Percentiles rank a stretch among this genome's conserved stretches.
Conservation (phyloP, 2,888 invertebrate genomes). For the Acleris emargana region DNA sequence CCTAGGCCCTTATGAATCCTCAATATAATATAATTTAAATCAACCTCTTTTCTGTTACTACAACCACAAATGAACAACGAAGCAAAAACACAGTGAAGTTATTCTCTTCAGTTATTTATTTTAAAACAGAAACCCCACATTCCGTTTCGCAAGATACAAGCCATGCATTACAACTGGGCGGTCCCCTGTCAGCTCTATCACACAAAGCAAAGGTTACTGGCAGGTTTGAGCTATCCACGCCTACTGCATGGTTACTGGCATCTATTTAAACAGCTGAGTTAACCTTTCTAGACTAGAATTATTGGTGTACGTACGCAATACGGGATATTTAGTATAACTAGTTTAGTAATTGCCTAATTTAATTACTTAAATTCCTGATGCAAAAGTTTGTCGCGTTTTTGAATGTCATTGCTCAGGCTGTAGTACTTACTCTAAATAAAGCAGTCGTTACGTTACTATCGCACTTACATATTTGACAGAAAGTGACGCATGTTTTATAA, state of each 20-base stretch:
- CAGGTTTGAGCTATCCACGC: slow-evolving; percentile 24
- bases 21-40: too few species aligned
- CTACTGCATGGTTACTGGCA: slow-evolving; percentile 9
- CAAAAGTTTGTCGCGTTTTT: background rate
- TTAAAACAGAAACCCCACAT: slow-evolving; percentile 21
- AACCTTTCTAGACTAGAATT: slow-evolving; percentile 32
- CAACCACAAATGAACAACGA: too few species aligned
- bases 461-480: too few species aligned
- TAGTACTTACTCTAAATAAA: background rate
- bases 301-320: slow-evolving; percentile 5
- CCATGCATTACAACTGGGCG: slow-evolving; percentile 33
- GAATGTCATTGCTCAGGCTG: background rate
- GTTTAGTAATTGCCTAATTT: background rate
- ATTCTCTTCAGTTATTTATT: background rate
- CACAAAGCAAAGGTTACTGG: slow-evolving; percentile 33
- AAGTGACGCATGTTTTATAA: too few species aligned
- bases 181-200: slow-evolving; percentile 18
- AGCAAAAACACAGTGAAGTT: too few species aligned
- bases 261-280: slow-evolving; percentile 28
- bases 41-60: too few species aligned
- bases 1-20: too few species aligned
- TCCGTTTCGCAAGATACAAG: slow-evolving; percentile 19
- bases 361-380: background rate
- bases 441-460: too few species aligned
- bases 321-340: background rate